Evolutionary conservation across 2,113 vertebrate species (phyloP).

Genomic region (Coreoperca whiteheadi): DNA sequence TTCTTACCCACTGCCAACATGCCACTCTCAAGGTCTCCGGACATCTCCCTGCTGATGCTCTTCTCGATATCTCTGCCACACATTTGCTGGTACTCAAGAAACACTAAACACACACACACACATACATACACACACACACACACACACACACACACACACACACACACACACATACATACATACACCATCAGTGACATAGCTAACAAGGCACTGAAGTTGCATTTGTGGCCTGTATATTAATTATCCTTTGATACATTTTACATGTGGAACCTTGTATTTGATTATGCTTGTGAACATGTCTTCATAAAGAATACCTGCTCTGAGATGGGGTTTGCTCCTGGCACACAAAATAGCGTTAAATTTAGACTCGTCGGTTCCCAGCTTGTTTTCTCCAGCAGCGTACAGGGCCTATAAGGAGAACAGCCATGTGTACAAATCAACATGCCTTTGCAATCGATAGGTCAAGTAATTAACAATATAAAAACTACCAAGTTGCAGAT

Average conservation of each 20-base stretch:
- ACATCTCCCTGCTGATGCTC: constrained; percentile 96
- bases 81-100: constrained; percentile 94
- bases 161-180: constrained; percentile 13
- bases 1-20: constrained; percentile 96
- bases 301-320: constrained; percentile 86
- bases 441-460: constrained; percentile 1
- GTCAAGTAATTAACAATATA: neutral
- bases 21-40: constrained; percentile 94
- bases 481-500: neutral
- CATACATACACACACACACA: constrained; percentile 10
- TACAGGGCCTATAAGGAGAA: constrained; percentile 85
- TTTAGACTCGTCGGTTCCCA: constrained; percentile 97
- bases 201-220: neutral
- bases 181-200: neutral
- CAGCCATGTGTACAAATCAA: neutral
- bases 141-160: constrained; percentile 20
- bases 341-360: constrained; percentile 96
- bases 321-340: constrained; percentile 92
- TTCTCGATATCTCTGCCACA: constrained; percentile 94
- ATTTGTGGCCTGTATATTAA: neutral
- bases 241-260: neutral
- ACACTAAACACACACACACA: constrained; percentile 85
- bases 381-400: constrained; percentile 94
- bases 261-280: neutral
- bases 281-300: neutral